These are phyloP conservation scores for Acropora yongei DNA, from an alignment of 64 coral and sea anemone species.

Conservation along the genomic window DNA sequence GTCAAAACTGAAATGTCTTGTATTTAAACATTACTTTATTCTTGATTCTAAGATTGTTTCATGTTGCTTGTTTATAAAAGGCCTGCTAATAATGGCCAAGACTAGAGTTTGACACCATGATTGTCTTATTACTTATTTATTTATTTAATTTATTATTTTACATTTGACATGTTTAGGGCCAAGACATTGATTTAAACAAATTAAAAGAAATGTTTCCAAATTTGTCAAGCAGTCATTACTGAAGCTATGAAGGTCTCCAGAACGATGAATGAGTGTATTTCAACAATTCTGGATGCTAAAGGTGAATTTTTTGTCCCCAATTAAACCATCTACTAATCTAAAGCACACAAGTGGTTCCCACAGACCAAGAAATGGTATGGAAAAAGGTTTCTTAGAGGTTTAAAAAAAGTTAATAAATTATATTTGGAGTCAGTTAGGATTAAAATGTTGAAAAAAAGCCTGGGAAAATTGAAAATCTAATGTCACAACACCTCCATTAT, in stretches of 20 bases:
- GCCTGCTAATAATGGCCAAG: not conserved
- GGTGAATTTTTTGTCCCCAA: not conserved
- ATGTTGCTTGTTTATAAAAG: not conserved
- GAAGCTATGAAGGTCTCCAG: not conserved
- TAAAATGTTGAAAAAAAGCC: not conserved
- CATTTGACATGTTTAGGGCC: not conserved
- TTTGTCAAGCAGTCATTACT: not conserved
- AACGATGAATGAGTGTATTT: constrained; percentile 15
- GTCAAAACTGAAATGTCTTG: no score
- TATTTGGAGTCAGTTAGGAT: not conserved
- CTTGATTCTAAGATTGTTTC: no score
- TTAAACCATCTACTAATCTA: no score
- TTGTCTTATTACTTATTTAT: not conserved
- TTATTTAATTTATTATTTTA: constrained; percentile 3
- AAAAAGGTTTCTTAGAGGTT: not conserved
- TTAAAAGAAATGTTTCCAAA: constrained; percentile 19
- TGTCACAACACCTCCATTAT: not conserved
- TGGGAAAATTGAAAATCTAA: not conserved
- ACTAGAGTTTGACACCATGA: not conserved
- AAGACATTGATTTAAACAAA: not conserved
- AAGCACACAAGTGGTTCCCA: no score
- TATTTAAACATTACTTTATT: not conserved
- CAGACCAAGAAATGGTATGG: no score
- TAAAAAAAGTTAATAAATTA: not conserved
- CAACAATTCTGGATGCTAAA: constrained; percentile 15